Conservation (phyloP, 1,140 invertebrate species). For the Scaptomyza hsui region DNA sequence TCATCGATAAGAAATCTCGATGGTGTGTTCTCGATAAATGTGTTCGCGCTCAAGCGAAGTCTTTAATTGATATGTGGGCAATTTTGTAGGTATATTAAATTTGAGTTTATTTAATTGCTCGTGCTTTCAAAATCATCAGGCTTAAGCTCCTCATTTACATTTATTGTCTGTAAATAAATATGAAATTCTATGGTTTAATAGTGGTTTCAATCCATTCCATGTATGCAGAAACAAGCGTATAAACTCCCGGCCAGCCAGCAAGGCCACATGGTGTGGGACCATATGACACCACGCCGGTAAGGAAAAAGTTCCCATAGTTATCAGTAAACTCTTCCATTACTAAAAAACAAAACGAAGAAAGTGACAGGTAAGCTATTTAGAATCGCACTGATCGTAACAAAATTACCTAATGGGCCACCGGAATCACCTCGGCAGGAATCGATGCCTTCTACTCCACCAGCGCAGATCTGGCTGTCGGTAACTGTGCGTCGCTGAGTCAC, state of each 20-base stretch:
- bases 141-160: constrained; percentile 1
- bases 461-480: constrained; percentile 85
- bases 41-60: neutral
- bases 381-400: neutral
- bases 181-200: constrained; percentile 56
- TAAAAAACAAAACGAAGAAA: neutral
- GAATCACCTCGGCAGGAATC: constrained; percentile 86
- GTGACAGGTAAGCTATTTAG: neutral
- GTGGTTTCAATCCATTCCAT: constrained; percentile 88
- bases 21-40: neutral
- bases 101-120: neutral
- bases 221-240: constrained; percentile 89
- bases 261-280: constrained; percentile 90
- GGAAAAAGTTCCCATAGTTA: constrained; percentile 77
- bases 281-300: constrained; percentile 89
- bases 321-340: constrained; percentile 52
- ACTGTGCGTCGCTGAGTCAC: constrained; percentile 47
- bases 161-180: neutral
- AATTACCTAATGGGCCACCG: constrained; percentile 84
- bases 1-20: neutral
- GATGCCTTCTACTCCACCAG: constrained; percentile 87
- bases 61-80: neutral
- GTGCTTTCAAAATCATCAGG: constrained; percentile 3
- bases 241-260: constrained; percentile 89
- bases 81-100: no score